phyloP scores from a whole-genome alignment of 1,140 invertebrate genomes.

The Amphibalanus amphitrite region DNA sequence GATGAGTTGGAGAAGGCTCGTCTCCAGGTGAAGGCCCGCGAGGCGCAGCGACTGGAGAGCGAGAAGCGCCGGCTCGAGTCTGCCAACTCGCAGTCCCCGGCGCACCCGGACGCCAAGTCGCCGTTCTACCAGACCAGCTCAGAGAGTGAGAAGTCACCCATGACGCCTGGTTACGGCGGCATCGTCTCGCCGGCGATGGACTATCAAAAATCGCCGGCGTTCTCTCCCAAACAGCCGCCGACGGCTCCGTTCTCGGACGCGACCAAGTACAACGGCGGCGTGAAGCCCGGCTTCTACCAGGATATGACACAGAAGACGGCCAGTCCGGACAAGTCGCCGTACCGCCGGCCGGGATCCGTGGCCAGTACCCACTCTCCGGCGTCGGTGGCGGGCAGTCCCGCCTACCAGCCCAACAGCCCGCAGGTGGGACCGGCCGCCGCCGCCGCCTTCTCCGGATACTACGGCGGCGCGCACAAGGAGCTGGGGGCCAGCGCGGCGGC shows the following conservation, averaged over 20 bases:
- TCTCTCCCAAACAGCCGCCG: background rate
- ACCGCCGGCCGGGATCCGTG: background rate
- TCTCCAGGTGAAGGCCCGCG: no score
- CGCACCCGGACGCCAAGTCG: background rate
- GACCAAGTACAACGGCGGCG: conserved; percentile 37
- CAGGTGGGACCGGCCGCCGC: conserved; percentile 34
- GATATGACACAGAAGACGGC: conserved; percentile 30
- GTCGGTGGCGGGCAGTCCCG: conserved; percentile 17
- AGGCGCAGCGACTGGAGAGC: background rate
- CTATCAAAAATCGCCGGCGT: background rate
- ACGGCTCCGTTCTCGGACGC: conserved; percentile 8
- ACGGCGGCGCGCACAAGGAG: background rate
- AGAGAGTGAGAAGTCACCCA: conserved; percentile 28
- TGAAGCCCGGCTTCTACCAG: conserved; percentile 58
- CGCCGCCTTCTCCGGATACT: background rate
- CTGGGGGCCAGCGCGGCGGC: background rate
- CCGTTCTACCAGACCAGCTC: conserved; percentile 2
- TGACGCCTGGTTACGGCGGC: conserved; percentile 29
- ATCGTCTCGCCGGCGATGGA: conserved; percentile 1
- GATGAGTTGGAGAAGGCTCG: conserved; percentile 1
- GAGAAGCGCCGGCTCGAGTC: background rate
- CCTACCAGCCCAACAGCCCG: conserved; percentile 45
- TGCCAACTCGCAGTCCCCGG: background rate
- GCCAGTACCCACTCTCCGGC: background rate
- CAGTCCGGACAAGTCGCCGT: conserved; percentile 1